phyloP scores from a whole-genome alignment of 2,113 vertebrate genomes.

The Neoarius graeffei region DNA sequence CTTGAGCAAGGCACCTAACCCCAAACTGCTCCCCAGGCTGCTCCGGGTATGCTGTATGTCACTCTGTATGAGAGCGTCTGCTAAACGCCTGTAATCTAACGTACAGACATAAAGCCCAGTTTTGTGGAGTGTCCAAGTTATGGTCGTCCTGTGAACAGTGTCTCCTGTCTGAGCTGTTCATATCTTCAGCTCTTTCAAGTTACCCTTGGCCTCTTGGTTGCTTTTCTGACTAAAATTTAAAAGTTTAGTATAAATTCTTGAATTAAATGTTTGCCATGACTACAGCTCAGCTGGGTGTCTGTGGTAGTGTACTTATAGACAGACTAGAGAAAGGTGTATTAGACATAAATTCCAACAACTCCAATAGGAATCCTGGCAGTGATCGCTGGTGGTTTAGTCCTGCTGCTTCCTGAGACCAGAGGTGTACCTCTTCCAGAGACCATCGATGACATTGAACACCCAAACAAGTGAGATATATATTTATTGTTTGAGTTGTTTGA shows the following conservation, averaged over 20 bases:
- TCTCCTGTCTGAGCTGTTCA: not conserved
- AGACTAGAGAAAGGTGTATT: not conserved
- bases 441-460: too few species aligned
- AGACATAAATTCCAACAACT: too few species aligned
- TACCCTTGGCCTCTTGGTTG: not conserved
- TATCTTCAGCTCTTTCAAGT: not conserved
- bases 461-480: too few species aligned
- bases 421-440: too few species aligned
- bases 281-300: not conserved
- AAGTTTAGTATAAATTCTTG: not conserved
- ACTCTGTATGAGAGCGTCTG: too few species aligned
- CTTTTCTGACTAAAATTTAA: not conserved
- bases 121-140: not conserved
- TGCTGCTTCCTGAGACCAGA: slow-evolving; percentile 88
- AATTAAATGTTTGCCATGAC: not conserved
- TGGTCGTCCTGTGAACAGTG: too few species aligned
- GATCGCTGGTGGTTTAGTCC: slow-evolving; percentile 81
- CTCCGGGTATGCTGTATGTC: too few species aligned
- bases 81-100: too few species aligned
- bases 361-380: slow-evolving; percentile 79
- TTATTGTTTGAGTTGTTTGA: too few species aligned
- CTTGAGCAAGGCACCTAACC: too few species aligned
- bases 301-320: not conserved
- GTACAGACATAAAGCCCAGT: too few species aligned
- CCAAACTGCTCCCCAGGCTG: too few species aligned